Evolutionary conservation across 2,797 vertebrate genomes (phyloP).

Genomic region (Amazona finschi): DNA sequence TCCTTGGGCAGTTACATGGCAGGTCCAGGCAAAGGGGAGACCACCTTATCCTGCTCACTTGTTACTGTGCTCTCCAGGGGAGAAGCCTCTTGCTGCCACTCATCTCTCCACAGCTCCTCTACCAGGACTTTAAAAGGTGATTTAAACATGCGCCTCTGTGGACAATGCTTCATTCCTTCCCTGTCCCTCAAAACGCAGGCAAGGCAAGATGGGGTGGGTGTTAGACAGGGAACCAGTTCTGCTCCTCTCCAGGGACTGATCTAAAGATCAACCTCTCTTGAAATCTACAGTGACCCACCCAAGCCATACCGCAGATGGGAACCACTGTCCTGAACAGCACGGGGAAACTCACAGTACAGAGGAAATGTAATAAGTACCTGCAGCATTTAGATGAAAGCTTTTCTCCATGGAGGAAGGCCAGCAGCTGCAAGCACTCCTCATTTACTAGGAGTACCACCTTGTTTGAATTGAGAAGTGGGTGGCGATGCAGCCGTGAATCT

Average conservation of each 20-base stretch:
- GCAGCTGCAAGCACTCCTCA: constrained; percentile 34
- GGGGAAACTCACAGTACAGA: background rate
- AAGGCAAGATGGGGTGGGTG: background rate
- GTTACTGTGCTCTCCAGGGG: background rate
- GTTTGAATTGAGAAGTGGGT: constrained; percentile 27
- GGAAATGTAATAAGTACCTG: constrained; percentile 21
- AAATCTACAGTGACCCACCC: background rate
- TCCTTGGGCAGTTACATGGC: background rate
- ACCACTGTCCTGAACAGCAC: background rate
- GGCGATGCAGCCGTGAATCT: constrained; percentile 25
- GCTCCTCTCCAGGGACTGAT: background rate
- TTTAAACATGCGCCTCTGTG: background rate
- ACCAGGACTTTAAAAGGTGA: background rate
- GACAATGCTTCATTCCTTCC: background rate
- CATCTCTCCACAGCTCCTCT: background rate
- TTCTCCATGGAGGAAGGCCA: background rate
- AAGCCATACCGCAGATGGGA: background rate
- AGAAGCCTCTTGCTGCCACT: background rate
- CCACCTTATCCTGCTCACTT: background rate
- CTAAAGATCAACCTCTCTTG: background rate
- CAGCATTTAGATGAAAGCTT: background rate
- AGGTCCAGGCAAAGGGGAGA: background rate
- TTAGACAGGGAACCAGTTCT: background rate
- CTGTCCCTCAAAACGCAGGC: background rate
- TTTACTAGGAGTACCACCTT: background rate